Conservation (phyloP, 2,888 invertebrate genomes). For the Incurvaria masculella region DNA sequence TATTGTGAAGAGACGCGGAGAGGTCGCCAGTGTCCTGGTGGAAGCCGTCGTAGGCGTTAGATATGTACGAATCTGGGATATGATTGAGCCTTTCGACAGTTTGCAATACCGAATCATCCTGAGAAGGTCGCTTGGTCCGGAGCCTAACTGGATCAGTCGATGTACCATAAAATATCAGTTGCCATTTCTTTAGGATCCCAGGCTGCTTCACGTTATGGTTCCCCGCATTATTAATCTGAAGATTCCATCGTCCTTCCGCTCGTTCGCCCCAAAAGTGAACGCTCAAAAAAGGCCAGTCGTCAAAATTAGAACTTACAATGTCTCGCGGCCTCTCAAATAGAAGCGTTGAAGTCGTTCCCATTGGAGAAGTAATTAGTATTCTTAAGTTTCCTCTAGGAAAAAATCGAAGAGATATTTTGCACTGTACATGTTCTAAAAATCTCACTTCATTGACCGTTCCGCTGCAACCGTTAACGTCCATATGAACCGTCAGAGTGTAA, state of each 20-base stretch:
- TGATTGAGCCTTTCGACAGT: constrained; percentile 54
- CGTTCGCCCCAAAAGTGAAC: constrained; percentile 98
- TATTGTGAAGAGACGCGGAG: constrained; percentile 66
- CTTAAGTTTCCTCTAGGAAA: constrained; percentile 92
- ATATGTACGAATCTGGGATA: constrained; percentile 60
- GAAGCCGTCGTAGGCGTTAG: constrained; percentile 61
- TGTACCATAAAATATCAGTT: constrained; percentile 94
- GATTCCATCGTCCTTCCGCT: constrained; percentile 83
- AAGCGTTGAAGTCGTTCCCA: constrained; percentile 90
- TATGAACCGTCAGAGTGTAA: constrained; percentile 74
- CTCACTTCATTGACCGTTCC: constrained; percentile 84
- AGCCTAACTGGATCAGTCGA: constrained; percentile 78
- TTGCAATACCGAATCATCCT: constrained; percentile 45
- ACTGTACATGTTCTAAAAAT: constrained; percentile 96
- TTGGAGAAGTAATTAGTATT: constrained; percentile 85
- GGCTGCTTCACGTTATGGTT: constrained; percentile 79
- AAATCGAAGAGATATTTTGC: constrained; percentile 87
- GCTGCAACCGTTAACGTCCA: constrained; percentile 89
- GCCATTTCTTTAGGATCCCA: constrained; percentile 91
- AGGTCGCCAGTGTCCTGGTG: constrained; percentile 64
- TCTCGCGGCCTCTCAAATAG: constrained; percentile 92
- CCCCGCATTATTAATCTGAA: constrained; percentile 74
- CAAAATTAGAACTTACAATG: constrained; percentile 88
- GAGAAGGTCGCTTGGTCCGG: constrained; percentile 56
- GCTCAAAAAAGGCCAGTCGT: constrained; percentile 98